Evolutionary conservation across 1,140 invertebrate species (phyloP), one percentile per base, ranked within the genome.

Genomic region (Drosophila littoralis): DNA sequence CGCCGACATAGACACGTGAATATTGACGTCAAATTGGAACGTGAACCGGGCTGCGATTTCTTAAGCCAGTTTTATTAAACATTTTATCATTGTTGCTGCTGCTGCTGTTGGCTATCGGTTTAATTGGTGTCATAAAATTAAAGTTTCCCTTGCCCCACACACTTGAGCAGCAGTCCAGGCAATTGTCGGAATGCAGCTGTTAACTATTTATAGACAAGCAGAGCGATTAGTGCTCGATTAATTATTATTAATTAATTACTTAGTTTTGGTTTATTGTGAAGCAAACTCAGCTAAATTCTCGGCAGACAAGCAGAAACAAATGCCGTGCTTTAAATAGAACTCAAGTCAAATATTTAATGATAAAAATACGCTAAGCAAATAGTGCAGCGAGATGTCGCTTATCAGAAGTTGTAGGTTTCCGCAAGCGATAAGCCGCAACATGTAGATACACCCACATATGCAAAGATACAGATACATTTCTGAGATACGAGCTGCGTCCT

Each of bases 11-110:
- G 15, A 52, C 66, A 68, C 55, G 66, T 60, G 66, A 43, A 43
- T 52, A 15, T 28, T 74, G 71, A 74, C 71, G 65, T 68, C 50
- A 74, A 74, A 61, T 61, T 17, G 64, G 55, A 74, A 68, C 57
- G 71, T 69, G 57, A 60, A 48, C 28, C 35, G 46, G 12, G 8
- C 65, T 48, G 50, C 15, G 64, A 68, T 54, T 59, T 54, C 28
- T 43, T 57, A 17, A 74, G 61, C 57, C 57, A 69, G 65, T 74
- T 74, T 74, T 38, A 60, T 60, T 46, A 46, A 13, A 58, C 51
- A 55, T 55, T 33, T 63, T 22, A 2, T 45, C 35, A 35, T 15
- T n/a, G 6, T 17, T 48, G 43, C 10, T 1, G 2, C n/a, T 48
- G 43, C 12, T 28, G 42, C n/a, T 8, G 15, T 32, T 74, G 71